These are phyloP conservation scores for Enteromius treurensis DNA, from an alignment of 2,797 vertebrate genomes.

Conservation along the genomic window DNA sequence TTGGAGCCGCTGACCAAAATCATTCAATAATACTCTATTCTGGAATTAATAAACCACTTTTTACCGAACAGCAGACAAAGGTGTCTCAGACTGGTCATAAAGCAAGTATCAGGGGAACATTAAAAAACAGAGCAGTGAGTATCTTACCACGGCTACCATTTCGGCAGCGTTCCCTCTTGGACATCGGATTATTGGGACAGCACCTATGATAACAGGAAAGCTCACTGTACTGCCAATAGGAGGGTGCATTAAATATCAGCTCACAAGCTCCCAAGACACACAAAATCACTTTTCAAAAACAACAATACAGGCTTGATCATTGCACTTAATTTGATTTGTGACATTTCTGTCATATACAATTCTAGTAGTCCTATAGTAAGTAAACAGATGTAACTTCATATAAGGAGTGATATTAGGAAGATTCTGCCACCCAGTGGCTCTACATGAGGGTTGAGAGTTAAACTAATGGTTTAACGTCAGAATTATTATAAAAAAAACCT, in stretches of 20 bases:
- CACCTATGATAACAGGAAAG: slow-evolving; percentile 77
- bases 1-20: neutral
- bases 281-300: slow-evolving; percentile 48
- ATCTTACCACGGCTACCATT: slow-evolving; percentile 96
- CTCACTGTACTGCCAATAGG: slow-evolving; percentile 54
- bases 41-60: neutral
- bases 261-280: slow-evolving; percentile 51
- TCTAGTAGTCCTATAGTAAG: neutral
- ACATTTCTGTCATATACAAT: neutral
- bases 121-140: slow-evolving; percentile 21
- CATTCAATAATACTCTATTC: neutral
- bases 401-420: neutral
- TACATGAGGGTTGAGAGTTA: neutral
- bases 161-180: slow-evolving; percentile 96
- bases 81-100: slow-evolving; percentile 33
- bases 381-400: neutral
- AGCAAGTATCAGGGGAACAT: slow-evolving; percentile 14
- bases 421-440: slow-evolving; percentile 39
- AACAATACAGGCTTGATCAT: slow-evolving; percentile 15
- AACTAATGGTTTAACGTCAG: neutral
- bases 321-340: slow-evolving; percentile 2
- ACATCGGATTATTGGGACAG: slow-evolving; percentile 96
- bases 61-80: slow-evolving; percentile 25
- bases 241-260: slow-evolving; percentile 47
- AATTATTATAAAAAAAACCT: neutral